Conservation (phyloP, 2,888 invertebrate genomes). For the Tachina fera region DNA sequence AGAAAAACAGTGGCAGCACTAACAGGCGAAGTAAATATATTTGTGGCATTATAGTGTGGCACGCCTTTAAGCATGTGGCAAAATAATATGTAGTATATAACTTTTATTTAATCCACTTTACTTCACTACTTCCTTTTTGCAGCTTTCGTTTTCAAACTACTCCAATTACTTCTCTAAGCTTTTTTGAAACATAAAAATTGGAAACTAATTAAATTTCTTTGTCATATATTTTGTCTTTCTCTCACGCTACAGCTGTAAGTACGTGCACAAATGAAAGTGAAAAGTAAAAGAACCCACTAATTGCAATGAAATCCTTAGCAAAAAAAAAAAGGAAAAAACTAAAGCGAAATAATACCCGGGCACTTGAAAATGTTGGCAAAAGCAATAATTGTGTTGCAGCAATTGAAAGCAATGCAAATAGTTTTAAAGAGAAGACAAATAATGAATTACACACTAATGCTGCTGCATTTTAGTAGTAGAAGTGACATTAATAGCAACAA, state of each 20-base stretch:
- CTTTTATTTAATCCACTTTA: too few species aligned
- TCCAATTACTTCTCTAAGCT: not conserved
- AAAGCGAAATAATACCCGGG: slow-evolving; percentile 31
- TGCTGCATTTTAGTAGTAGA: slow-evolving; percentile 28
- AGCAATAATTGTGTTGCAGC: slow-evolving; percentile 14
- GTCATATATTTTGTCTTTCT: not conserved
- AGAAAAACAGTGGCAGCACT: too few species aligned
- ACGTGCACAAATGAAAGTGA: slow-evolving; percentile 30
- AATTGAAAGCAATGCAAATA: slow-evolving; percentile 40
- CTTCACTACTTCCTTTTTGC: too few species aligned
- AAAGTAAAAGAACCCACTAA: slow-evolving; percentile 38
- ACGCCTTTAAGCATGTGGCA: too few species aligned
- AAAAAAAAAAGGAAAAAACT: not conserved
- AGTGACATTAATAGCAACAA: slow-evolving; percentile 34
- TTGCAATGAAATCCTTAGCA: slow-evolving; percentile 44
- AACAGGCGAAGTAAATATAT: too few species aligned
- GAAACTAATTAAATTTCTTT: slow-evolving; percentile 37
- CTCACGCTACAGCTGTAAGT: not conserved
- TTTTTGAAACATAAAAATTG: slow-evolving; percentile 6
- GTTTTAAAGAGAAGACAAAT: slow-evolving; percentile 27
- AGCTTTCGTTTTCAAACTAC: not conserved
- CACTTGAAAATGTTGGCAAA: slow-evolving; percentile 42
- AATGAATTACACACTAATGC: slow-evolving; percentile 51
- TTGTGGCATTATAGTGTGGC: too few species aligned
- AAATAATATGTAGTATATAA: too few species aligned